A percentile compares a stretch with the other conserved stretches of the same genome.
These are phyloP conservation scores for Tiliacea aurago DNA, from an alignment of 2,888 invertebrate species.

Conservation along the genomic window DNA sequence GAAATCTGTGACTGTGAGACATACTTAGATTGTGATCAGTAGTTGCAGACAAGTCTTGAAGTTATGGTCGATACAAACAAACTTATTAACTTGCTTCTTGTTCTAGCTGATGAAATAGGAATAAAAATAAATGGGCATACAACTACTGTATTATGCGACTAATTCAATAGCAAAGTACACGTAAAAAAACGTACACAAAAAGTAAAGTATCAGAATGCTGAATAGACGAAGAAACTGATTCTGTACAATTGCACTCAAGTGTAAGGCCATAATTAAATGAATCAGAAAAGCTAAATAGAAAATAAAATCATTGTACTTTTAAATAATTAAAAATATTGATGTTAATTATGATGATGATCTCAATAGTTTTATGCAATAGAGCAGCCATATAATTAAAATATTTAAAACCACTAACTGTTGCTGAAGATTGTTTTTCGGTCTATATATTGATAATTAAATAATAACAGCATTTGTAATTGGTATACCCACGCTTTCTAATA, in stretches of 20 bases:
- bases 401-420: neutral
- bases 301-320: neutral
- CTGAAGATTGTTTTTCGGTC: constrained; percentile 21
- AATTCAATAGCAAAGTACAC: neutral
- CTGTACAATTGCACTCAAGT: neutral
- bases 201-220: neutral
- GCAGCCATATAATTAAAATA: neutral
- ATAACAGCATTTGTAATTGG: constrained; percentile 40
- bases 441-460: constrained; percentile 33
- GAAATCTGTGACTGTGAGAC: constrained; percentile 20
- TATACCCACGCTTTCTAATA: constrained; percentile 40
- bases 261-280: neutral
- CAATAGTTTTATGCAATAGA: neutral
- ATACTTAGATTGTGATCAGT: constrained; percentile 34
- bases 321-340: neutral
- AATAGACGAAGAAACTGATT: neutral
- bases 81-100: constrained; percentile 26
- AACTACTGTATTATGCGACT: neutral
- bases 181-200: neutral
- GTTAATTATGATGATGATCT: neutral
- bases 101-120: constrained; percentile 22
- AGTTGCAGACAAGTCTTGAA: constrained; percentile 1
- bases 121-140: neutral
- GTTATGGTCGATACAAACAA: constrained; percentile 22
- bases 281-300: neutral